A percentile compares a stretch with the other conserved stretches of the same genome.
These are phyloP conservation scores for Geococcyx californianus DNA, from an alignment of 2,113 vertebrate species.

Conservation along the genomic window DNA sequence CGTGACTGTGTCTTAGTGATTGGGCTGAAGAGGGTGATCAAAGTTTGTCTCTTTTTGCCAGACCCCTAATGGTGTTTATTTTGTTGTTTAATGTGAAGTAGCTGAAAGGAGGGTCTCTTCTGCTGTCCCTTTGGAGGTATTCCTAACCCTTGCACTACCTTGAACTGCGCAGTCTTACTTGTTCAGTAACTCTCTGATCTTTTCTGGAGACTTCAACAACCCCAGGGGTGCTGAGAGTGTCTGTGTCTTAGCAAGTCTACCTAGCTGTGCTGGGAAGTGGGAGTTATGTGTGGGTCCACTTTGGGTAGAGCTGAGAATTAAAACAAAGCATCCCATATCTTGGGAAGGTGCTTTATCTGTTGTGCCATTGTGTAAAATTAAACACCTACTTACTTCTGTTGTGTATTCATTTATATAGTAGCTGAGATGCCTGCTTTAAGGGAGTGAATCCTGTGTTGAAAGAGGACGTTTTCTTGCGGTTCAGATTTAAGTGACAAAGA, in stretches of 20 bases:
- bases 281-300: accelerated
- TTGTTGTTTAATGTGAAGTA: background rate
- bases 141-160: background rate
- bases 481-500: background rate
- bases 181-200: background rate
- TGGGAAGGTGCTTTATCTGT: background rate
- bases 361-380: background rate
- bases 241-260: background rate
- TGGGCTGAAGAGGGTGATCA: background rate
- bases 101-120: background rate
- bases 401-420: background rate
- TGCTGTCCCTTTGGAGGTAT: background rate
- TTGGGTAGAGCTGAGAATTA: background rate
- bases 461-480: accelerated
- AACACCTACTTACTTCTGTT: background rate
- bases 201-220: background rate
- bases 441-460: background rate
- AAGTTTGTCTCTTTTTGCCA: background rate
- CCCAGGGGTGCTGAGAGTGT: background rate
- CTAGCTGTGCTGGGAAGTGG: background rate
- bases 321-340: accelerated
- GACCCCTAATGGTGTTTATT: background rate
- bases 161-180: background rate
- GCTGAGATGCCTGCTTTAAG: background rate
- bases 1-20: background rate